Conservation (phyloP, 2,797 vertebrate species). For the Characodon lateralis region DNA sequence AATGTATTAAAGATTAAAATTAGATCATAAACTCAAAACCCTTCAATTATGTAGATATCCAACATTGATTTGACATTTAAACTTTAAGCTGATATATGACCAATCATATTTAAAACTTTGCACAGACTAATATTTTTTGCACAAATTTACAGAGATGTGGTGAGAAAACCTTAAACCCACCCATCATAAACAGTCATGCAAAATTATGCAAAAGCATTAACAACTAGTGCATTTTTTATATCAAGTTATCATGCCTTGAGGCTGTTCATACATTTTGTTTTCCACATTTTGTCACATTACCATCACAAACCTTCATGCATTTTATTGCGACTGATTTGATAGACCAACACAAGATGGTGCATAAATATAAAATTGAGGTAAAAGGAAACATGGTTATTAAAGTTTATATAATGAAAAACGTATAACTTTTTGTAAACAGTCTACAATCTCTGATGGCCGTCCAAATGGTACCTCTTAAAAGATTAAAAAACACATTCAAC, state of each 20-base stretch:
- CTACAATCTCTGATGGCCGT: too few species aligned
- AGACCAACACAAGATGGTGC: too few species aligned
- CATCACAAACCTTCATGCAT: too few species aligned
- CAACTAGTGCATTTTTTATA: neutral
- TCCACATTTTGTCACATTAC: neutral
- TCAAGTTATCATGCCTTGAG: neutral
- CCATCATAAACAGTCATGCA: neutral
- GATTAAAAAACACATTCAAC: neutral
- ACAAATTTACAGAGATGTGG: neutral
- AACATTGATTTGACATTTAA: neutral
- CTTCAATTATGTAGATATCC: too few species aligned
- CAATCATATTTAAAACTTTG: neutral
- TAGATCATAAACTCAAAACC: too few species aligned
- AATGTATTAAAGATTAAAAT: too few species aligned
- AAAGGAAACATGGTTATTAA: neutral
- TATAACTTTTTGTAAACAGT: too few species aligned
- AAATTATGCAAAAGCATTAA: neutral
- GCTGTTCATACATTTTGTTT: neutral
- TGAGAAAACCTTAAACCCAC: neutral
- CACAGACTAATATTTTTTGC: neutral
- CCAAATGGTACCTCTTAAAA: neutral
- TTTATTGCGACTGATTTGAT: too few species aligned
- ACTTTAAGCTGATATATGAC: neutral
- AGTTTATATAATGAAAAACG: neutral
- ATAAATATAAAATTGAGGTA: neutral